Evolutionary conservation across 2,888 invertebrate species (phyloP), one percentile per base, ranked within the genome.

Genomic region (Andrena camellia): DNA sequence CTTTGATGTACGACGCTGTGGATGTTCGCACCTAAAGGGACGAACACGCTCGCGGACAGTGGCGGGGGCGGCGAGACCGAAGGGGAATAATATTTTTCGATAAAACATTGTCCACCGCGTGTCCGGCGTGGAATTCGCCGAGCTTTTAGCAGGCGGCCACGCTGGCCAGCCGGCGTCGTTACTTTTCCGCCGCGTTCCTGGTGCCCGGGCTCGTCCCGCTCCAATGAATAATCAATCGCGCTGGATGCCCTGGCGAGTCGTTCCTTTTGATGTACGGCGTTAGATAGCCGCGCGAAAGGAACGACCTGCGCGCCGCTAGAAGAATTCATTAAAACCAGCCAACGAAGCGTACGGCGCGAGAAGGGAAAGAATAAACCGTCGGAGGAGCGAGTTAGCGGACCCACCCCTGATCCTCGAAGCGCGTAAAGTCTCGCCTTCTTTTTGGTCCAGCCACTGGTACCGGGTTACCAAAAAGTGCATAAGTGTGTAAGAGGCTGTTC

Each of bases 1-100:
- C 78, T 71, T 72, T 87, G 87, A 87, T 81, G 83, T 83, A 82
- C 85, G 86, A 78, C 83, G 75, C 64, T 76, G 85, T 17, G 42
- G 17, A 83, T 75, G 83, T 85, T 86, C 81, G 73, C 87, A 84
- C 85, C 85, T 85, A 78, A 80, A 74, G 78, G 68, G 7, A n/a
- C 67, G 71, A 79, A 79, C 78, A 70, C 23, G 63, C 29, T 35
- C 64, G 52, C 42, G 20, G 33, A 54, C 42, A n/a, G n/a, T 8
- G 57, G 4, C 33, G 50, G 64, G 26, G 60, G 31, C 31, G 29
- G 42, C 59, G 59, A 62, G 67, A 48, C 31, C 50, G 64, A 26
- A 63, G 79, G 17, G 75, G 67, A 78, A 78, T 81, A 80, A 82
- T 84, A 84, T 84, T 78, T 84, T 78, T 78, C 81, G 73, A 76